Evolutionary conservation across 2,888 invertebrate species (phyloP), one percentile per base, ranked within the genome.

Genomic region (Dolichopus griseipennis): DNA sequence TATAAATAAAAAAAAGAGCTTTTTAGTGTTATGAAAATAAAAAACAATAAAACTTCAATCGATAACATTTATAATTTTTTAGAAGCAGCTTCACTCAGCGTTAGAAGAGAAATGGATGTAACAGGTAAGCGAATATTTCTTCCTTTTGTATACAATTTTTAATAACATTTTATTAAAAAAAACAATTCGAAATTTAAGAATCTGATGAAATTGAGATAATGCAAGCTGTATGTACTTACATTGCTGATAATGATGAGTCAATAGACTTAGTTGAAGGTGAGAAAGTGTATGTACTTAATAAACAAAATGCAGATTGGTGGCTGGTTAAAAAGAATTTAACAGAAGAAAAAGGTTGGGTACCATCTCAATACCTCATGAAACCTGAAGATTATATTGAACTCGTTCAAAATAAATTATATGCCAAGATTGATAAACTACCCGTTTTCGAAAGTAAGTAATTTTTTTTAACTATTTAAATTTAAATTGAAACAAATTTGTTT

Each of bases 331-430:
- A 95, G 79, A 89, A 92, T 78, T 83, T 94, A 34, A 94, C 94
- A 0, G 91, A 93, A 78, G 94, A 95, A 82, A 92, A 91, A 75
- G 95, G 95, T 70, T 94, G 93, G 91, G 94, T 95, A n/a, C 95
- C 95, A 20, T 92, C 94, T 0, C 90, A 92, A 77, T 90, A 92
- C 76, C 83, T 95, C 5, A 90, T 93, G 85, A 90, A 92, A 75
- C 91, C 92, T 78, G 83, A 84, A 4, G 90, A 89, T 73, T 95
- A 95, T 76, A 89, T 89, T 0, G 82, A 90, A 64, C 94, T 93
- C 75, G 86, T 95, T 12, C 92, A 94, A 77, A 91, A 90, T 81
- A 95, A 93, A 81, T 83, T 95, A 1, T 90, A 93, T 75, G 94
- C 95, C 78, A 94, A 93, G 79, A 95, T 95, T 74, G 92, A 93